Base-by-base conservation (phyloP, 2,888 invertebrate species). In the Drymonia ruficornis region DNA sequence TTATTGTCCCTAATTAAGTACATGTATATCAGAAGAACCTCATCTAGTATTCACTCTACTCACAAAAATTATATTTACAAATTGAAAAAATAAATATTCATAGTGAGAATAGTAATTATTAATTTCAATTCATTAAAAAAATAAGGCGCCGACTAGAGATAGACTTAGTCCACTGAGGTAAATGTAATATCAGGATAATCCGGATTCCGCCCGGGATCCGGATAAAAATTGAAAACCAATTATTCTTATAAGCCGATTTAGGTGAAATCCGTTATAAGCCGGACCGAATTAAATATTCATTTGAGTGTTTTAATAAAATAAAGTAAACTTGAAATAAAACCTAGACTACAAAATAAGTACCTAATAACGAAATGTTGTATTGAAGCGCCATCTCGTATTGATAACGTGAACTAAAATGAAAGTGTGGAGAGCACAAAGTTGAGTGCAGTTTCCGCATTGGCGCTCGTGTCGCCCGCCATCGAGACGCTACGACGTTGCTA, bases 381-480 rank as follows among this genome's bases (percentile, higher is more conserved):
- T 9, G 7, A 5, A 56, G 18, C 70, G 70, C 70, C 70, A 70
- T 61, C 70, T 70, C 36, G 49, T 36, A 4, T 38, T 2, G 8
- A n/a, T 0, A 15, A 5, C 1, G 0, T 29, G 36, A 56, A 67
- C 65, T 58, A 59, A 61, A 50, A 59, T 23, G 55, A 7, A 45
- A 56, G 51, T 38, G 29, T 50, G 49, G 18, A 29, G 42, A 49
- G 42, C 9, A 16, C 15, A 38, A 63, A 70, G 70, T 70, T 61
- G 6, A 1, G 18, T 1, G 7, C 4, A 28, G 47, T 51, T 59
- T 49, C 67, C 65, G 53, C 58, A 18, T 31, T 56, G 65, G 61
- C 70, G 70, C 70, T 61, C 31, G 44, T 43, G 47, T 56, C 56
- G 15, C 8, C n/a, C n/a, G n/a, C n/a, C n/a, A n/a, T n/a, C n/a